Evolutionary conservation across 2,797 vertebrate genomes (phyloP).

Genomic region (Ctenochaetus hawaiiensis): DNA sequence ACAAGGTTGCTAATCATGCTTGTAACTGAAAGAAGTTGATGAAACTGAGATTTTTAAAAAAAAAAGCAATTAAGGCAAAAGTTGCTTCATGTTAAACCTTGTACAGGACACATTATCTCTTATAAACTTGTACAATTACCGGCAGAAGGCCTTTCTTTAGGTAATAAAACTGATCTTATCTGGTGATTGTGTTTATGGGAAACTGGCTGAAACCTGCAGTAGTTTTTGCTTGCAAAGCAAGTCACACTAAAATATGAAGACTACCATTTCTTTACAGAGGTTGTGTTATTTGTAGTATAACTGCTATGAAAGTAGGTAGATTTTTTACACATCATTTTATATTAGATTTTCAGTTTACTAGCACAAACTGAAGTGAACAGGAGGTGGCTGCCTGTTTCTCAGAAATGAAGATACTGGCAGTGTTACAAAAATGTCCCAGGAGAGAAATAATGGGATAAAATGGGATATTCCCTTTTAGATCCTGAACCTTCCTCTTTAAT

Average conservation of each 20-base stretch:
- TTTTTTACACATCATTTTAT: background rate
- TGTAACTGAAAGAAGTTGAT: background rate
- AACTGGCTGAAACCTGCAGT: constrained; percentile 4
- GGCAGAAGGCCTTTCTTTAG: background rate
- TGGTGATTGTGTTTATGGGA: constrained; percentile 15
- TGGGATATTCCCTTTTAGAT: constrained; percentile 9
- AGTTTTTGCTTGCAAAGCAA: constrained; percentile 8
- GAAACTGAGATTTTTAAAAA: background rate
- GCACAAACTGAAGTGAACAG: constrained; percentile 1
- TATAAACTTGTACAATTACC: background rate
- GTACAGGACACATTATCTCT: background rate
- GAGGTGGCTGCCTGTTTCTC: constrained; percentile 9
- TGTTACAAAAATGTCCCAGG: background rate
- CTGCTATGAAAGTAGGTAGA: background rate
- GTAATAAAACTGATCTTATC: background rate
- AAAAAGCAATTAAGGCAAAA: background rate
- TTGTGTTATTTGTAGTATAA: constrained; percentile 13
- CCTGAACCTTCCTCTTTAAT: constrained; percentile 16
- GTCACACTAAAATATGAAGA: constrained; percentile 16
- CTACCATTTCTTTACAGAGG: constrained; percentile 1
- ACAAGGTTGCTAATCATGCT: background rate
- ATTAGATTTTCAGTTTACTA: background rate
- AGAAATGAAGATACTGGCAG: constrained; percentile 12
- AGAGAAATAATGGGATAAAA: constrained; percentile 13
- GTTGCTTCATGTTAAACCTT: background rate